phyloP scores from a whole-genome alignment of 2,888 invertebrate genomes.

The Gasteruption jaculator region DNA sequence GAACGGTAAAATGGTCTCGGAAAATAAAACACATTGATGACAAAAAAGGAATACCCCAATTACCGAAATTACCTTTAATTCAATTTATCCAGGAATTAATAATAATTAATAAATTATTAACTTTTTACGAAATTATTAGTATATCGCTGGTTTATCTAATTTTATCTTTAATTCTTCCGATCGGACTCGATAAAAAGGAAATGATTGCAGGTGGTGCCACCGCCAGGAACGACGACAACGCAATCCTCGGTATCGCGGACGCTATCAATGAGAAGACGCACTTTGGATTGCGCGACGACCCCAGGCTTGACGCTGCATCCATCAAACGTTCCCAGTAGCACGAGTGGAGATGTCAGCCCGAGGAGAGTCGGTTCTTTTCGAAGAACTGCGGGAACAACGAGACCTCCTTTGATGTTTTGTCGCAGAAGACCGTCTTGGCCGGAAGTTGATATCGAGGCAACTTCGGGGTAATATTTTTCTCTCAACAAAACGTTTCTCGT shows the following conservation, averaged over 20 bases:
- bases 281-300: constrained; percentile 37
- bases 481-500: no score
- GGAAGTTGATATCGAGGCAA: constrained; percentile 77
- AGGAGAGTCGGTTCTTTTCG: constrained; percentile 55
- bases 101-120: no score
- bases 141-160: no score
- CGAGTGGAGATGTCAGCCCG: no score
- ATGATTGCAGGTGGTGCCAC: constrained; percentile 46
- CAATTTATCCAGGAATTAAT: no score
- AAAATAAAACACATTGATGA: no score
- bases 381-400: constrained; percentile 55
- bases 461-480: constrained; percentile 67
- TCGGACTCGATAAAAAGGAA: no score
- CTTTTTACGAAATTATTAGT: no score
- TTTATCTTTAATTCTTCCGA: no score
- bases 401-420: constrained; percentile 71
- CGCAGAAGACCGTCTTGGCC: constrained; percentile 78
- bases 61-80: no score
- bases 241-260: constrained; percentile 37
- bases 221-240: constrained; percentile 50
- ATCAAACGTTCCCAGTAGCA: constrained; percentile 28
- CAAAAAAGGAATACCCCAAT: no score
- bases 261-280: constrained; percentile 39
- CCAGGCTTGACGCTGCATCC: constrained; percentile 39
- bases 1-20: no score